A percentile compares a stretch with the other conserved stretches of the same genome.
Evolutionary conservation across 2,113 vertebrate species (phyloP).

Genomic region (Notothenia rossii): DNA sequence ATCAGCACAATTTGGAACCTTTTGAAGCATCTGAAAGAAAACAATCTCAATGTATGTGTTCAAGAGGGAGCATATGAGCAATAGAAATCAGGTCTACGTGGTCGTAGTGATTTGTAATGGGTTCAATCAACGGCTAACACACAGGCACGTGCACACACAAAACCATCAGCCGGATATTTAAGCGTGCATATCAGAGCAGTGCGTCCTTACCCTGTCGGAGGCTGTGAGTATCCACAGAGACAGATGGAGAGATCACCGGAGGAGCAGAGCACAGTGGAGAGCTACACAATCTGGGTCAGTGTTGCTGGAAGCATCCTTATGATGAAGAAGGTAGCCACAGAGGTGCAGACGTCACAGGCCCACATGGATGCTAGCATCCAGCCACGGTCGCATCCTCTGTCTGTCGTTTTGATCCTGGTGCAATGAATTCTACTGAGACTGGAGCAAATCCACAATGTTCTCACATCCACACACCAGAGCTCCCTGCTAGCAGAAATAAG

Average conservation of each 20-base stretch:
- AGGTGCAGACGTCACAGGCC: constrained; percentile 58
- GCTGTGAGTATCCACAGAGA: constrained; percentile 51
- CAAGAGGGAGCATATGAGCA: background rate
- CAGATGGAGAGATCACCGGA: constrained; percentile 32
- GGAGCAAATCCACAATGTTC: constrained; percentile 54
- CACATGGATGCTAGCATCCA: constrained; percentile 51
- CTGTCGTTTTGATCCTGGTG: constrained; percentile 39
- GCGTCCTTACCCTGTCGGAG: constrained; percentile 64
- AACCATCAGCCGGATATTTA: constrained; percentile 18
- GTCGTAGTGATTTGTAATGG: constrained; percentile 2
- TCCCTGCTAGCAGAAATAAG: constrained; percentile 8
- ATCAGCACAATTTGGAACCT: background rate
- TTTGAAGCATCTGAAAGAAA: background rate
- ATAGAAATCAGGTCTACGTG: background rate
- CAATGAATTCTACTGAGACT: constrained; percentile 42
- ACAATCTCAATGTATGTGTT: background rate
- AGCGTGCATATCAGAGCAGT: constrained; percentile 22
- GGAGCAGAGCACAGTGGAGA: constrained; percentile 6
- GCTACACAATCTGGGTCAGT: constrained; percentile 67
- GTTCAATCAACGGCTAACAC: constrained; percentile 9
- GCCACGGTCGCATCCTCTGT: constrained; percentile 39
- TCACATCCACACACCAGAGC: constrained; percentile 42
- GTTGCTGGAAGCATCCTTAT: constrained; percentile 43
- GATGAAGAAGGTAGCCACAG: constrained; percentile 1
- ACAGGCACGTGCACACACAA: constrained; percentile 7